phyloP scores from a whole-genome alignment of 2,113 vertebrate species.

The Notarius quadriscutis region DNA sequence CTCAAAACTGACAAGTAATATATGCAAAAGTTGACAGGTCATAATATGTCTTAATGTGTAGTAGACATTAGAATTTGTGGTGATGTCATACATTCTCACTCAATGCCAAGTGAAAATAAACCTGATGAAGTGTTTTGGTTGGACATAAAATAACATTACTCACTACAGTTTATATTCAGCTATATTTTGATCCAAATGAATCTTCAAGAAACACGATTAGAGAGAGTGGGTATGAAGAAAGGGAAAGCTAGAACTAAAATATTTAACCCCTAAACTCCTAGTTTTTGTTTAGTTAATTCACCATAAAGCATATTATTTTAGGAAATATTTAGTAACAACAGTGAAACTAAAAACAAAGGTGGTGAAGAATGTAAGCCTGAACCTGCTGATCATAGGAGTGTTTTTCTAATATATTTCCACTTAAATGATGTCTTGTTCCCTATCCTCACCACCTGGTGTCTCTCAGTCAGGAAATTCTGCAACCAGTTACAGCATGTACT shows the following conservation, averaged over 20 bases:
- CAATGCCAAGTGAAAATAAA: neutral
- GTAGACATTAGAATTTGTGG: neutral
- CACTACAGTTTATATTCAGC: neutral
- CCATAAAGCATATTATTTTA: neutral
- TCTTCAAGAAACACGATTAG: neutral
- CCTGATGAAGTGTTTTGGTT: neutral
- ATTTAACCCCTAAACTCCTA: neutral
- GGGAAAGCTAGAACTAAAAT: neutral
- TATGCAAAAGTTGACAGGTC: neutral
- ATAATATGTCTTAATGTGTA: neutral
- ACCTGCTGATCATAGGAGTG: neutral
- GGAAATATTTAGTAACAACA: neutral
- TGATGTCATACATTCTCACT: neutral
- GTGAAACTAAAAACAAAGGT: neutral
- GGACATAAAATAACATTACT: constrained; percentile 13
- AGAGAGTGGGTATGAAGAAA: neutral
- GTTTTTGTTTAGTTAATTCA: neutral
- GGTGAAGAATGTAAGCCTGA: neutral
- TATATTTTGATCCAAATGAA: neutral
- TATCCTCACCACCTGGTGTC: neutral
- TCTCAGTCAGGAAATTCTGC: neutral
- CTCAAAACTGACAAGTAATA: neutral
- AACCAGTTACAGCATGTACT: neutral
- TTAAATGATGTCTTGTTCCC: neutral
- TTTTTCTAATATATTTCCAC: neutral